Evolutionary conservation across 2,797 vertebrate species (phyloP), one percentile per base, ranked within the genome.

Genomic region (Coracias cyanogaster): DNA sequence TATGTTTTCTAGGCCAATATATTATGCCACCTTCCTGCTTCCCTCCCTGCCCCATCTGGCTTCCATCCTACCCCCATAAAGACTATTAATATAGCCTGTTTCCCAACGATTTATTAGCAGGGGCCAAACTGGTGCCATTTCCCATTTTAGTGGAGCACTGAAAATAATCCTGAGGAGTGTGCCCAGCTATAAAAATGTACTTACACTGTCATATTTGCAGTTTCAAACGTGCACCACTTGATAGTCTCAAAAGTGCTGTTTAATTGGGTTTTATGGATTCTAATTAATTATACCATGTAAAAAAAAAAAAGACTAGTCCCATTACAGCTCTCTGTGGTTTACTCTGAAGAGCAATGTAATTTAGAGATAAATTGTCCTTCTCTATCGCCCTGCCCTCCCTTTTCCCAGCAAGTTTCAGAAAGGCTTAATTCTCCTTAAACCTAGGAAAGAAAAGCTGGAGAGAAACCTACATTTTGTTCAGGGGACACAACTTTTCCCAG

Each of bases 161-260:
- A 94, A 97, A 97, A 97, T 96, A 97, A 97, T 96, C 86, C 95
- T 94, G 89, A 78, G 92, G 94, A 97, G 91, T 93, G 69, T 88
- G 91, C 96, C 95, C 96, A 95, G 96, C 97, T 97, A 96, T 97
- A 97, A 97, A 97, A 97, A 84, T 19, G 88, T 97, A 97, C 95
- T 97, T 97, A 97, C 39, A 79, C 94, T 97, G 92, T 97, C 96
- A 97, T 96, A 97, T 96, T 94, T 92, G 80, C 95, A 94, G 96
- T 95, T 95, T 97, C 95, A 97, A 96, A 93, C 86, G 82, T 94
- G 93, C 84, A 95, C 93, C 95, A 89, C 93, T 96, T 97, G 97
- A 97, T 98, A 96, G 96, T 97, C 96, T 97, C 97, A 91, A 95
- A 98, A 97, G 97, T 97, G 93, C 95, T 95, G 94, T 98, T 98